phyloP scores from a whole-genome alignment of 1,140 invertebrate genomes.

The Leptopilina boulardi region DNA sequence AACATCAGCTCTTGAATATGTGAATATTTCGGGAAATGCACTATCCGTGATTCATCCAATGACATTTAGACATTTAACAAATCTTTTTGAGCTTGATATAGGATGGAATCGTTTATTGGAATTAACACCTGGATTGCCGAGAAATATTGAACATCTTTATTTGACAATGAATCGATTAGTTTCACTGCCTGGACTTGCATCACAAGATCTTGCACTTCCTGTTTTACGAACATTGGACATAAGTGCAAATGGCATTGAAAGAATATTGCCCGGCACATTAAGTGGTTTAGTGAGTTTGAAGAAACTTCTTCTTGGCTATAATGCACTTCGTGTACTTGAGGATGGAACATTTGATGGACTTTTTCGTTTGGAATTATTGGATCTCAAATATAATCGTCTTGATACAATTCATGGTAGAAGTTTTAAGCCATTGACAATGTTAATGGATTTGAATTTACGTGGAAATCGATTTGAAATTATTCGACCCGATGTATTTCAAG shows the following conservation, averaged over 20 bases:
- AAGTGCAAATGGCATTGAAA: conserved; percentile 85
- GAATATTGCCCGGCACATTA: conserved; percentile 81
- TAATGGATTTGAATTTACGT: conserved; percentile 84
- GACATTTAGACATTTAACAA: conserved; percentile 84
- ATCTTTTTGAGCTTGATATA: conserved; percentile 87
- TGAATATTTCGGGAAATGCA: conserved; percentile 87
- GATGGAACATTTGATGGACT: conserved; percentile 83
- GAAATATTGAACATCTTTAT: conserved; percentile 86
- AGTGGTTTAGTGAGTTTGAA: conserved; percentile 82
- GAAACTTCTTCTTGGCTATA: conserved; percentile 86
- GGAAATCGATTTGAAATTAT: conserved; percentile 86
- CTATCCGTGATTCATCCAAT: conserved; percentile 82
- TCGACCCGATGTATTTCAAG: conserved; percentile 81
- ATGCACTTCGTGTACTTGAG: conserved; percentile 83
- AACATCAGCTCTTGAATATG: conserved; percentile 83
- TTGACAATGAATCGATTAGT: conserved; percentile 85
- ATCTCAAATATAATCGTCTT: conserved; percentile 86
- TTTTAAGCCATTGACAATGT: conserved; percentile 79
- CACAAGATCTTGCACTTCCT: conserved; percentile 83
- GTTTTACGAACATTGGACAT: conserved; percentile 84
- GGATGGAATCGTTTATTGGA: conserved; percentile 85
- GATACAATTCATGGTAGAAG: conserved; percentile 81
- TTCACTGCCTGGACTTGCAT: conserved; percentile 79
- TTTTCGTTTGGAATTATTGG: conserved; percentile 84
- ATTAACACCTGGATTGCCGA: conserved; percentile 84